These are phyloP conservation scores for Xestia c-nigrum DNA, from an alignment of 2,888 invertebrate genomes.

Conservation along the genomic window DNA sequence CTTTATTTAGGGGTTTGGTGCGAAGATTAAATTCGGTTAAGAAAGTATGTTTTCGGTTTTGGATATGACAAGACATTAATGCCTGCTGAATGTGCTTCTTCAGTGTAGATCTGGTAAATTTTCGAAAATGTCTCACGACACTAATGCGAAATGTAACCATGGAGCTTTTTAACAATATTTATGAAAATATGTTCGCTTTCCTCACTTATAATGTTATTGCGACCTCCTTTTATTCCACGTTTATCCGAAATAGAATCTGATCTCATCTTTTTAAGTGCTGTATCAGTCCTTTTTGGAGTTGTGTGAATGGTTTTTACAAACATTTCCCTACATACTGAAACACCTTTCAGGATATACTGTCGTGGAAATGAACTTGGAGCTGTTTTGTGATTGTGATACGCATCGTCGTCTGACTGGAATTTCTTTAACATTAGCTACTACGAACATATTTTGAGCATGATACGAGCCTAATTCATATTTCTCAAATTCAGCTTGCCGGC, in stretches of 20 bases:
- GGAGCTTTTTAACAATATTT: conserved; percentile 40
- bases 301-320: conserved; percentile 48
- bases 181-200: conserved; percentile 21
- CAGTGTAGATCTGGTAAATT: conserved; percentile 39
- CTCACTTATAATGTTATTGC: conserved; percentile 19
- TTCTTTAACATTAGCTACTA: conserved; percentile 24
- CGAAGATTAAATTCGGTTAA: conserved; percentile 48
- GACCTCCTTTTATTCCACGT: conserved; percentile 27
- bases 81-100: conserved; percentile 34
- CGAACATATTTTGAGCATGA: conserved; percentile 31
- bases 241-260: conserved; percentile 27
- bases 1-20: conserved; percentile 45
- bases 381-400: conserved; percentile 13
- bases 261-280: conserved; percentile 33
- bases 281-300: conserved; percentile 46
- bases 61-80: conserved; percentile 23
- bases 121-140: conserved; percentile 7
- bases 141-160: conserved; percentile 28
- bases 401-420: conserved; percentile 11
- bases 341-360: conserved; percentile 27
- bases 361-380: conserved; percentile 25
- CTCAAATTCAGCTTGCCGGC: conserved; percentile 27
- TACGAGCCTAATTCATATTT: conserved; percentile 37
- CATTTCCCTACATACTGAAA: conserved; percentile 40
- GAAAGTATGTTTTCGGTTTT: conserved; percentile 31